These are phyloP conservation scores for Elmis aenea DNA, from an alignment of 2,888 invertebrate species.

Conservation along the genomic window DNA sequence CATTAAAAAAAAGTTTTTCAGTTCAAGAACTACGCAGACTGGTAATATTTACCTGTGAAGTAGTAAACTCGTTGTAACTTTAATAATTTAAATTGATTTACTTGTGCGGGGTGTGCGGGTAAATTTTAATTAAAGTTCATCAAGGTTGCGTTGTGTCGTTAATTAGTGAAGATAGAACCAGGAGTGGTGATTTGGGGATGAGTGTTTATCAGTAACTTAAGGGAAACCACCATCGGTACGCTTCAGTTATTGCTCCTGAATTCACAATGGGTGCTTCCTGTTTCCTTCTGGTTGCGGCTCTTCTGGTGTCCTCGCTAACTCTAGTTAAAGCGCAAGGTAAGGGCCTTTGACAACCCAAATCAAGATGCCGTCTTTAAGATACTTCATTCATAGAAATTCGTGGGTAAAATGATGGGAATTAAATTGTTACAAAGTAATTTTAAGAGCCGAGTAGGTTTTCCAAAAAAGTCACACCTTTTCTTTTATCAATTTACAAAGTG, in stretches of 20 bases:
- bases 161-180: constrained; percentile 19
- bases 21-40: neutral
- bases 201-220: constrained; percentile 19
- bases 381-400: too few relatives aligned
- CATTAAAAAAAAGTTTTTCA: too few relatives aligned
- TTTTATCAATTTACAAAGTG: too few relatives aligned
- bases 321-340: constrained; percentile 20
- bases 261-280: constrained; percentile 18
- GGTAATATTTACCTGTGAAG: constrained; percentile 5
- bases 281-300: constrained; percentile 16
- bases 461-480: too few relatives aligned
- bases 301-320: constrained; percentile 13
- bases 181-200: constrained; percentile 16
- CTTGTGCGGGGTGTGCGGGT: constrained; percentile 11
- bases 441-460: too few relatives aligned
- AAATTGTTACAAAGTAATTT: too few relatives aligned
- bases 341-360: constrained; percentile 8
- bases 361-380: neutral
- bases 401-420: too few relatives aligned
- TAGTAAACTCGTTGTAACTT: constrained; percentile 27
- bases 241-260: constrained; percentile 17
- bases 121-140: constrained; percentile 22
- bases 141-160: constrained; percentile 21
- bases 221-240: constrained; percentile 16
- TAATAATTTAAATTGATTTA: constrained; percentile 25